These are phyloP conservation scores for Cebidichthys violaceus DNA, from an alignment of 2,113 vertebrate genomes.

Conservation along the genomic window DNA sequence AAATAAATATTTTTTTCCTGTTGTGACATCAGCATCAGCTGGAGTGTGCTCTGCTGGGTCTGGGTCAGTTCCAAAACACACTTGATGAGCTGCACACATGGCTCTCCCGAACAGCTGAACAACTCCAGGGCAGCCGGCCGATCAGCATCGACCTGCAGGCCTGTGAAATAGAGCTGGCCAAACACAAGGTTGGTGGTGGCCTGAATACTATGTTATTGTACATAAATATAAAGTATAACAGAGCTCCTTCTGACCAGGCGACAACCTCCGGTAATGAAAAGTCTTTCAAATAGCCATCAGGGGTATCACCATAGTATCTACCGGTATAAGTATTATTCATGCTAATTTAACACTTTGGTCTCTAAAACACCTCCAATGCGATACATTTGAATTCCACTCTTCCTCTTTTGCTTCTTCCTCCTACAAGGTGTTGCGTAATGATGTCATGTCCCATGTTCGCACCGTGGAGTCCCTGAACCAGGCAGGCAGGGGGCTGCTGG, in stretches of 20 bases:
- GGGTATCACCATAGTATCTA: too few relatives aligned
- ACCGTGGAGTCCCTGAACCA: constrained; percentile 87
- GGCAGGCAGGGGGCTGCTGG: constrained; percentile 85
- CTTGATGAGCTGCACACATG: constrained; percentile 89
- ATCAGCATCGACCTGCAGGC: constrained; percentile 88
- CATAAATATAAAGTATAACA: too few relatives aligned
- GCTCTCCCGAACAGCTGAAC: constrained; percentile 84
- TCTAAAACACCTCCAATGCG: too few relatives aligned
- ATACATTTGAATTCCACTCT: neutral
- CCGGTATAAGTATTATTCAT: too few relatives aligned
- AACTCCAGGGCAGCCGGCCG: constrained; percentile 79
- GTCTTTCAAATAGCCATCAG: neutral
- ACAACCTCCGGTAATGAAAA: neutral
- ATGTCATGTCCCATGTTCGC: constrained; percentile 88
- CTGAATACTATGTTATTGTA: neutral
- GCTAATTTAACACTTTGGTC: too few relatives aligned
- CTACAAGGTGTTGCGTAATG: constrained; percentile 88
- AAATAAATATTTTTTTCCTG: neutral
- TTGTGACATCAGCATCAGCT: constrained; percentile 84
- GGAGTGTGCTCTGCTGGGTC: constrained; percentile 88
- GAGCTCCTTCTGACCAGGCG: neutral
- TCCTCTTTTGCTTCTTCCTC: neutral
- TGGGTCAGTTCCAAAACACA: constrained; percentile 92
- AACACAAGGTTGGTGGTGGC: constrained; percentile 87
- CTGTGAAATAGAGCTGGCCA: constrained; percentile 93